Percentiles rank a stretch among this genome's conserved stretches.
Conservation (phyloP, 1,140 invertebrate species). For the Mizuhopecten yessoensis region DNA sequence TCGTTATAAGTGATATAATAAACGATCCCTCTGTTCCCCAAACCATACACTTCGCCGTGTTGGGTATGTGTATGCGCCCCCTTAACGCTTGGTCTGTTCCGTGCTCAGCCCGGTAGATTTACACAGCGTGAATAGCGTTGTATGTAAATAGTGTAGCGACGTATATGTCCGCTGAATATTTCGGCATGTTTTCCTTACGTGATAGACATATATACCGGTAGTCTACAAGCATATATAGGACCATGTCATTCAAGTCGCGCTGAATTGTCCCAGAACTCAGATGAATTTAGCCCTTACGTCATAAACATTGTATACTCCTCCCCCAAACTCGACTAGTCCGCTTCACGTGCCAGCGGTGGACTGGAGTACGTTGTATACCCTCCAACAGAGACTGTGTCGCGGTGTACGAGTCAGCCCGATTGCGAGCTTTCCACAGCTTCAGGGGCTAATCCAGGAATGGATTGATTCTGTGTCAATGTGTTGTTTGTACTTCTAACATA, state of each 20-base stretch:
- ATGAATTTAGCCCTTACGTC: slow-evolving; percentile 23
- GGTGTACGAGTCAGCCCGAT: not conserved
- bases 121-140: not conserved
- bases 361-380: not conserved
- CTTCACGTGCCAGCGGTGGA: not conserved
- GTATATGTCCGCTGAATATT: not conserved
- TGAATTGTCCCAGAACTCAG: not conserved
- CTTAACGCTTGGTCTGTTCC: not conserved
- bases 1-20: not conserved
- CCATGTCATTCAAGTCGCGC: not conserved
- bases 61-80: too few species aligned
- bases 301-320: not conserved
- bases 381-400: not conserved
- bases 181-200: not conserved
- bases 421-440: slow-evolving; percentile 17
- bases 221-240: slow-evolving; percentile 3
- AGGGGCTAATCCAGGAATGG: not conserved
- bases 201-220: not conserved
- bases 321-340: not conserved
- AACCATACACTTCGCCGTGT: not conserved
- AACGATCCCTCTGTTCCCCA: slow-evolving; percentile 4
- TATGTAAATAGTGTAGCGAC: not conserved
- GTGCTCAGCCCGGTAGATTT: not conserved
- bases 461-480: not conserved
- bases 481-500: not conserved